Evolutionary conservation across 2,797 vertebrate species (phyloP), one percentile per base, ranked within the genome.

Genomic region (Numenius phaeopus): DNA sequence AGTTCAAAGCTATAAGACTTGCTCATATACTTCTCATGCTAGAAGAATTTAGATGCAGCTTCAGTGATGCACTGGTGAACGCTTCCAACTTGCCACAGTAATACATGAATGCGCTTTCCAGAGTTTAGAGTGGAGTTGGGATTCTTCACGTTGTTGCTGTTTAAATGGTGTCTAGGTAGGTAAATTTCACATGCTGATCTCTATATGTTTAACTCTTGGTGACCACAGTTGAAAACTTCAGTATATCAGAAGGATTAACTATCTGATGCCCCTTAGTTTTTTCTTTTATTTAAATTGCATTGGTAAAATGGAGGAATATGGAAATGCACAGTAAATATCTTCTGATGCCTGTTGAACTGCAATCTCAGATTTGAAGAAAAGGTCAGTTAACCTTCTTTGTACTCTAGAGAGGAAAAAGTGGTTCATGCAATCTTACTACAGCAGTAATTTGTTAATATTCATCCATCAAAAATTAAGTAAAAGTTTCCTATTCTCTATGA

Each of bases 401-500:
- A 47, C 14, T 83, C 81, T 87, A 65, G 88, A 82, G 37, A 40
- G 52, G 32, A 40, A 92, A 88, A 90, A 64, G 26, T 69, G 32
- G 50, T 66, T 46, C 49, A 57, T 55, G 13, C 59, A 85, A 79
- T 65, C 37, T 90, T 85, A 94, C 46, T 91, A 39, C 62, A 67
- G 34, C 22, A 85, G 71, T 80, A 78, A 69, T 55, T 95, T 77
- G 50, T 81, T 91, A 91, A 94, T 92, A 91, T 67, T 90, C 90
- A 72, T 89, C 90, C 71, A 94, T 83, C 65, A 94, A 92, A 97
- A 96, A 93, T 85, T 94, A 95, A 94, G 77, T 85, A 46, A 47
- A 95, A 96, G 77, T 97, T 95, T 54, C 89, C 96, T 93, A 46
- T 97, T 76, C 46, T 81, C 81, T 94, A 72, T 66, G 66, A 90